Evolutionary conservation across 2,888 invertebrate species (phyloP).

Genomic region (Drosophila recens): DNA sequence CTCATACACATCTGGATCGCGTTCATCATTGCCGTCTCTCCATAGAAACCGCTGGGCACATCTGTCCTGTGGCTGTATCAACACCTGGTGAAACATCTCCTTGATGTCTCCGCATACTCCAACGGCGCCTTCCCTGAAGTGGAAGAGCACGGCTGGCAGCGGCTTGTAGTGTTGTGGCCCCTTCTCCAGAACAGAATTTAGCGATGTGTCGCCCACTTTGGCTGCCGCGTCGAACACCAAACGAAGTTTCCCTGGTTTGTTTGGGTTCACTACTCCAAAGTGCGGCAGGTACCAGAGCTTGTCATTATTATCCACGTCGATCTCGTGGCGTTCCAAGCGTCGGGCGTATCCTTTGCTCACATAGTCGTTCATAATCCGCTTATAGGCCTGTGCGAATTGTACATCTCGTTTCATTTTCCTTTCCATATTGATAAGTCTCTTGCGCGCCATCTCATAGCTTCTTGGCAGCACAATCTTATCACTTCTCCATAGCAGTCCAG

Average conservation of each 20-base stretch:
- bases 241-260: background rate
- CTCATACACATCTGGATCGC: slow-evolving; percentile 2
- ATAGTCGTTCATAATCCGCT: slow-evolving; percentile 1
- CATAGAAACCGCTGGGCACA: background rate
- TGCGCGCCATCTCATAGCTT: slow-evolving; percentile 6
- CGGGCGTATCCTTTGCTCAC: background rate
- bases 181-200: no score
- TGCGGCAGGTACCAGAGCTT: background rate
- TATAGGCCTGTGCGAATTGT: no score
- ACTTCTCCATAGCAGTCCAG: slow-evolving; percentile 8
- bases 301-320: background rate
- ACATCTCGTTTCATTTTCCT: no score
- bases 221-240: no score
- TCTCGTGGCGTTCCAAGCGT: background rate
- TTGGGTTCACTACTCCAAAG: background rate
- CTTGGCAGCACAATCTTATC: slow-evolving; percentile 4
- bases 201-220: no score
- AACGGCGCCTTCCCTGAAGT: no score
- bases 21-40: background rate
- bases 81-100: slow-evolving; percentile 2
- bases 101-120: no score
- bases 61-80: background rate
- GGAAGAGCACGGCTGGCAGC: no score
- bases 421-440: no score
- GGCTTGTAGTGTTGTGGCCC: no score